Conservation (phyloP, 1,140 invertebrate species). For the Caerostris darwini region DNA sequence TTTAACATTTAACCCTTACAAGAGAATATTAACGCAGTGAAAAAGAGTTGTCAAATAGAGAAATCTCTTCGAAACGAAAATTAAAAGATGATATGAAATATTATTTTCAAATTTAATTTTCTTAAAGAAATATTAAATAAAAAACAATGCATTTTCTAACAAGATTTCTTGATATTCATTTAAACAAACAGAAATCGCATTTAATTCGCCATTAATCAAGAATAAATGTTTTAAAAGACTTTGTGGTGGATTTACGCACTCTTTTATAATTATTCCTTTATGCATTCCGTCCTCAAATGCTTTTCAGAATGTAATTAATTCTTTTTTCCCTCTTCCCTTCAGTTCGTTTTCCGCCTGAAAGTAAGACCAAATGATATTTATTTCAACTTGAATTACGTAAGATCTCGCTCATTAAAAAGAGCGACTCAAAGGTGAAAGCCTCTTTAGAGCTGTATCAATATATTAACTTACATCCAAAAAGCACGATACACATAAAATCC, state of each 20-base stretch:
- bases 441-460: not conserved
- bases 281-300: not conserved
- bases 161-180: not conserved
- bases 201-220: not conserved
- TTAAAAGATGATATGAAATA: no score
- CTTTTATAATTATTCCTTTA: constrained; percentile 13
- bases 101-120: no score
- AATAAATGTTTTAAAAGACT: not conserved
- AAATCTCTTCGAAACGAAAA: no score
- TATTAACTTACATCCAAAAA: not conserved
- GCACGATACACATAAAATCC: not conserved
- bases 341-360: not conserved
- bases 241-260: not conserved
- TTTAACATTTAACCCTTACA: no score
- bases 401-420: not conserved
- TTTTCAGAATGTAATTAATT: not conserved
- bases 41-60: no score
- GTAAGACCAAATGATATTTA: constrained; percentile 10
- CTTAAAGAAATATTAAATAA: no score
- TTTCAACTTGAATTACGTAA: not conserved
- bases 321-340: not conserved
- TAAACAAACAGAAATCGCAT: not conserved
- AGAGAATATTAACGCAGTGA: no score
- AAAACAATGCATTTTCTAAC: not conserved
- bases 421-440: not conserved